phyloP scores from a whole-genome alignment of 2,888 invertebrate genomes.

The Andrena marginata region DNA sequence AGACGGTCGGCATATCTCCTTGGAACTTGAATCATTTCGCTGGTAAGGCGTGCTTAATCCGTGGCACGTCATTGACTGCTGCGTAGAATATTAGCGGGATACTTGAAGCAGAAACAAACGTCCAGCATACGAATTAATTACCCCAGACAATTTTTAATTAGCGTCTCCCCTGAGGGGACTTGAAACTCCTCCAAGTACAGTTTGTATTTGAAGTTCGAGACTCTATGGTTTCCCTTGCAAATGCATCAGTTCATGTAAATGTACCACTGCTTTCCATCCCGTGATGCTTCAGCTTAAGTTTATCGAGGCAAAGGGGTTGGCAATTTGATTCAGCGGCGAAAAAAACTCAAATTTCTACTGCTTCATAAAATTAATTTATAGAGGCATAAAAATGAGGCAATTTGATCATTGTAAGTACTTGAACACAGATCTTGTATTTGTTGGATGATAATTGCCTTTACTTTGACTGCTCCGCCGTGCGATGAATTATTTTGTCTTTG shows the following conservation, averaged over 20 bases:
- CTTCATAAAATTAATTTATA: neutral
- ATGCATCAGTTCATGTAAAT: slow-evolving; percentile 42
- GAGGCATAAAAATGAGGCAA: neutral
- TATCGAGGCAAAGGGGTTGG: neutral
- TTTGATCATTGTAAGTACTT: neutral
- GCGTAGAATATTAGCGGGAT: slow-evolving; percentile 39
- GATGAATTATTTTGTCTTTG: neutral
- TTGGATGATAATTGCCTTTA: neutral
- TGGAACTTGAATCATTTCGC: slow-evolving; percentile 57
- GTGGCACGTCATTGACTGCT: slow-evolving; percentile 21
- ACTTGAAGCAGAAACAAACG: slow-evolving; percentile 50
- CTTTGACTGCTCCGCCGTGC: neutral
- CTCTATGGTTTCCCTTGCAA: slow-evolving; percentile 2
- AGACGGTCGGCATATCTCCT: slow-evolving; percentile 60
- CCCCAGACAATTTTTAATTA: slow-evolving; percentile 48
- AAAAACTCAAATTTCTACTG: neutral
- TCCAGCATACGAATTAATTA: slow-evolving; percentile 55
- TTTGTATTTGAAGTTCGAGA: slow-evolving; percentile 39
- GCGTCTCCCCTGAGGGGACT: slow-evolving; percentile 13
- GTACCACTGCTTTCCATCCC: slow-evolving; percentile 4
- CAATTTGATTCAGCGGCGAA: neutral
- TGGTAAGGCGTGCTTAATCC: slow-evolving; percentile 29
- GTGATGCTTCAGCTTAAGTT: neutral
- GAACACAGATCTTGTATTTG: too few relatives aligned
- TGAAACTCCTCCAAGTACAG: slow-evolving; percentile 17